Conservation (phyloP, 2,888 invertebrate genomes). For the Nephrotoma appendiculata region DNA sequence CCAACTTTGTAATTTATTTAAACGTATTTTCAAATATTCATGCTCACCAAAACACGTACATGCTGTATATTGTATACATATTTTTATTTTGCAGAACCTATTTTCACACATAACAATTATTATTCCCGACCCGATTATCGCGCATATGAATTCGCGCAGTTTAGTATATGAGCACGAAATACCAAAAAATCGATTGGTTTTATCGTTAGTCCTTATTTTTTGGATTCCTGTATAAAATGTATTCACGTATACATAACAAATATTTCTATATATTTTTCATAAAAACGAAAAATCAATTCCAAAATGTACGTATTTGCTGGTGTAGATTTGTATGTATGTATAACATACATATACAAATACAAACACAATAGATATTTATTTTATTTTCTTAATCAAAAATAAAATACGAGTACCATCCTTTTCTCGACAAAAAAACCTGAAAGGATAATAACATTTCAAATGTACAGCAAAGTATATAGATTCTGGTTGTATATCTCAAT, state of each 20-base stretch:
- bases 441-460: neutral
- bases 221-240: neutral
- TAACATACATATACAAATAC: neutral
- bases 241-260: neutral
- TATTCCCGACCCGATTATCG: neutral
- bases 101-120: neutral
- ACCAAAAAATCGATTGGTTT: neutral
- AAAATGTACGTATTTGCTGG: neutral
- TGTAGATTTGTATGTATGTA: neutral
- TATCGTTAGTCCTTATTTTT: neutral
- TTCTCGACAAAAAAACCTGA: neutral
- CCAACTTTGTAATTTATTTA: too few relatives aligned
- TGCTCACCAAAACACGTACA: neutral
- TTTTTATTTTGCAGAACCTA: neutral
- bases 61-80: neutral
- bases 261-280: neutral
- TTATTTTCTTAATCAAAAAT: neutral
- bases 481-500: neutral
- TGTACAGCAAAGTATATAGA: neutral
- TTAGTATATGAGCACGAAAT: neutral
- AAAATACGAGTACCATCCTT: neutral
- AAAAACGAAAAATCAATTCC: neutral
- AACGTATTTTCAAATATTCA: too few relatives aligned
- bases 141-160: neutral
- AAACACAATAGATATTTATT: neutral